Base-by-base conservation (phyloP, 2,113 vertebrate genomes). In the Chrysemys picta region DNA sequence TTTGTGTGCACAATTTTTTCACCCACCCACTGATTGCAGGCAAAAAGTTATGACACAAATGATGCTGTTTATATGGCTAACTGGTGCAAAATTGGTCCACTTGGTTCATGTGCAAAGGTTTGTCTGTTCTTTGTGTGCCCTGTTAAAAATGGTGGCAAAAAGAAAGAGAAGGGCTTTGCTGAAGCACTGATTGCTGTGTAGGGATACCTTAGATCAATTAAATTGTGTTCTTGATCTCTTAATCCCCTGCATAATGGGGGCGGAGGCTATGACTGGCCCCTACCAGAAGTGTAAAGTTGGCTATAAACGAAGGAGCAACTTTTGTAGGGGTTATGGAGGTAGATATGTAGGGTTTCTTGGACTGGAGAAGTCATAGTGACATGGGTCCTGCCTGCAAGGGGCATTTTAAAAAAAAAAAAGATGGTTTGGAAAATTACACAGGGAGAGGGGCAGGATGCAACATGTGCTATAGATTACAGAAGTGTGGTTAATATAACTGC, bases 51-150 rank as follows among this genome's bases (percentile, higher is more conserved):
- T 42, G 12, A 11, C 72, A 45, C 21, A 45, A 45, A 24, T 76
- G 22, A 42, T 75, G 38, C 38, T 10, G 12, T 75, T 75, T 42
- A 75, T 31, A 38, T 21, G 17, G 38, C 69, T 75, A 75, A 75
- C 38, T 42, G 38, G 69, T 38, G 24, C 42, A 47, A 27, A 76
- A 76, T 76, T 45, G 72, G 42, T 16, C 25, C 53, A 54, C 47
- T 25, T 6, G 57, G 19, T 49, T 49, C 38, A 2, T 62, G 57
- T 49, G 54, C 53, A 59, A 45, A 16, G 0, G 0, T 54, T 2
- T 2, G 56, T 47, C 16, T 49, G 7, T 45, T 49, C 8, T 31
- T 47, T 1, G 11, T 49, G 56, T 1, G 0, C 69, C 50, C 10
- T 42, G 72, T 76, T 76, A 42, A 76, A 76, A 45, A 76, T 47